Percentiles rank a stretch among this genome's conserved stretches.
Evolutionary conservation across 2,888 invertebrate genomes (phyloP).

Genomic region (Tanytarsus gracilentus): DNA sequence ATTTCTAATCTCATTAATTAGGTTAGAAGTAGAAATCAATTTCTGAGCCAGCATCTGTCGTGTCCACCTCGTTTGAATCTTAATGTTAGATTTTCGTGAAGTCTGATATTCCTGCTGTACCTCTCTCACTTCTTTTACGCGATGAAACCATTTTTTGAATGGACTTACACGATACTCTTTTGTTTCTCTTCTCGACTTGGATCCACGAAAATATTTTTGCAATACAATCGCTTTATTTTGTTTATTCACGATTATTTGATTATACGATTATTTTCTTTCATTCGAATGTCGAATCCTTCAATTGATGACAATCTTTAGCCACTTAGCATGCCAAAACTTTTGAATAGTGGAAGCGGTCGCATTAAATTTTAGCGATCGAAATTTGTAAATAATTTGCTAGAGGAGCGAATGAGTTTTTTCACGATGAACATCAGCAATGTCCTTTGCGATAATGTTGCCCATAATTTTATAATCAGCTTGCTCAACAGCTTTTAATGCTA

Average conservation of each 20-base stretch:
- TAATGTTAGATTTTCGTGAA: conserved; percentile 40
- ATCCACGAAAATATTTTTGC: conserved; percentile 43
- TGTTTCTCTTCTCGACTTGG: conserved; percentile 35
- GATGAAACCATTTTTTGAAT: conserved; percentile 48
- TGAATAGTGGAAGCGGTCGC: conserved; percentile 59
- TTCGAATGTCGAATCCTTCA: conserved; percentile 42
- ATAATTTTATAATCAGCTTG: conserved; percentile 51
- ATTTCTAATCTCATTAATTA: conserved; percentile 32
- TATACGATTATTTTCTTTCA: conserved; percentile 42
- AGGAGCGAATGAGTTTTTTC: conserved; percentile 80
- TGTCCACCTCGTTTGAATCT: conserved; percentile 47
- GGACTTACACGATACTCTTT: conserved; percentile 36
- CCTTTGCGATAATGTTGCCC: conserved; percentile 61
- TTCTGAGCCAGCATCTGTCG: conserved; percentile 37
- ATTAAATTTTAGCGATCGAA: conserved; percentile 63
- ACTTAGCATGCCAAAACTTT: conserved; percentile 60
- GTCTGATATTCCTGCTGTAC: conserved; percentile 41
- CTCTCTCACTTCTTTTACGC: conserved; percentile 40
- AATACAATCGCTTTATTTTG: conserved; percentile 50
- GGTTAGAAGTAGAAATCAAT: conserved; percentile 34
- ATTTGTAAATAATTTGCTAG: conserved; percentile 83
- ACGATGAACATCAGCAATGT: conserved; percentile 79
- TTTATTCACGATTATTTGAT: no score
- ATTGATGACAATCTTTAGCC: conserved; percentile 48
- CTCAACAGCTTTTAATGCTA: conserved; percentile 51